Evolutionary conservation across 1,140 invertebrate species (phyloP), one percentile per base, ranked within the genome.

Genomic region (Drosophila subobscura): DNA sequence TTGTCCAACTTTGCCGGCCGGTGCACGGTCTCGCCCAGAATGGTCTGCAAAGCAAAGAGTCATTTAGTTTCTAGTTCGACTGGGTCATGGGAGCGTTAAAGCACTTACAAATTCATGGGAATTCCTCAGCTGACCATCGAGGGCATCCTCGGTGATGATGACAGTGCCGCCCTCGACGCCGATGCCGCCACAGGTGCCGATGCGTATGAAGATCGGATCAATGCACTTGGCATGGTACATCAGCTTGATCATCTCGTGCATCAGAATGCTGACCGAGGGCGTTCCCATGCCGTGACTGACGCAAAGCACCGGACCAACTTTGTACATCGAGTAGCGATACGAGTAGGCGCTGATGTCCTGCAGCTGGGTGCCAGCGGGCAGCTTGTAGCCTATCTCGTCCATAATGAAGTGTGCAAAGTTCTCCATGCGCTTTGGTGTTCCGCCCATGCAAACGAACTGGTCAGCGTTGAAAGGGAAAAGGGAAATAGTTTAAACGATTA

Each of bases 401-500:
- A 98, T 96, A 68, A 99, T 97, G 84, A 94, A 96, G 90, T 97
- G 94, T 23, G 98, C 98, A 92, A 99, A 99, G 77, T 96, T 94
- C 91, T 98, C 95, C 97, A 99, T 98, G 29, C 98, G 94, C 86
- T 96, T 97, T 4, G 97, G 96, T 12, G 98, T 99, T 7, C 98
- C 99, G 49, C 98, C 98, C 96, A 99, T 98, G 92, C 98, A 99
- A 7, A 99, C 97, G 92, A 99, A 99, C 97, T 99, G 92, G 33
- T 93, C 37, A 45, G 27, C 45, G 29, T 23, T 40, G n/a, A n/a
- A n/a, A n/a, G n/a, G n/a, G n/a, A n/a, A n/a, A n/a, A n/a, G n/a
- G n/a, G n/a, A n/a, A n/a, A n/a, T n/a, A n/a, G n/a, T n/a, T n/a
- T n/a, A n/a, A n/a, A n/a, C n/a, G n/a, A n/a, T n/a, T n/a, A n/a